phyloP scores from a whole-genome alignment of 1,140 invertebrate genomes.

The Akabosia matsudoensis region DNA sequence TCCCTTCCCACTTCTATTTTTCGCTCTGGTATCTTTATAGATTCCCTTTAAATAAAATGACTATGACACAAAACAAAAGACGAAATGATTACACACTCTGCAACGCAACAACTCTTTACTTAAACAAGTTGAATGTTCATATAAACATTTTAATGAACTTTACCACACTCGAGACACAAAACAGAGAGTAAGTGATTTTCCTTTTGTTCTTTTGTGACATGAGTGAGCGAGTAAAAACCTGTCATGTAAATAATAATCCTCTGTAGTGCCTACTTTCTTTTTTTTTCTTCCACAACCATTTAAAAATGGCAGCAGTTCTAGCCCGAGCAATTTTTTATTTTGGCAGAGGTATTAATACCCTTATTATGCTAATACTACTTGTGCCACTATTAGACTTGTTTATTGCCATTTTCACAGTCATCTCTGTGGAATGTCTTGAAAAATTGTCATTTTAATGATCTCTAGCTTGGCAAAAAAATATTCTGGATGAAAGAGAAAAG shows the following conservation, averaged over 20 bases:
- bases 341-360: not conserved
- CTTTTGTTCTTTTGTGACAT: not conserved
- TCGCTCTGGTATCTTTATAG: not conserved
- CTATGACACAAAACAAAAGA: not conserved
- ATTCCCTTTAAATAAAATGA: not conserved
- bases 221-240: not conserved
- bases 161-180: not conserved
- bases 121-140: not conserved
- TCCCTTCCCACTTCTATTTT: not conserved
- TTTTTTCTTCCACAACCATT: not conserved
- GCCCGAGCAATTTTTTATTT: not conserved
- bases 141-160: slow-evolving; percentile 6
- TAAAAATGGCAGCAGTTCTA: not conserved
- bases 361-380: not conserved
- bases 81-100: too few species aligned
- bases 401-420: not conserved
- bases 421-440: not conserved
- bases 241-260: slow-evolving; percentile 21
- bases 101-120: too few species aligned
- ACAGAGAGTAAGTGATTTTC: not conserved
- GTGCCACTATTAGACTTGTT: not conserved
- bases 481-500: not conserved
- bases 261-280: not conserved
- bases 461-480: slow-evolving; percentile 1
- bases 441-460: slow-evolving; percentile 25